A percentile compares a stretch with the other conserved stretches of the same genome.
These are phyloP conservation scores for Tragulus kanchil DNA, from an alignment of 2,113 vertebrate species.

Conservation along the genomic window DNA sequence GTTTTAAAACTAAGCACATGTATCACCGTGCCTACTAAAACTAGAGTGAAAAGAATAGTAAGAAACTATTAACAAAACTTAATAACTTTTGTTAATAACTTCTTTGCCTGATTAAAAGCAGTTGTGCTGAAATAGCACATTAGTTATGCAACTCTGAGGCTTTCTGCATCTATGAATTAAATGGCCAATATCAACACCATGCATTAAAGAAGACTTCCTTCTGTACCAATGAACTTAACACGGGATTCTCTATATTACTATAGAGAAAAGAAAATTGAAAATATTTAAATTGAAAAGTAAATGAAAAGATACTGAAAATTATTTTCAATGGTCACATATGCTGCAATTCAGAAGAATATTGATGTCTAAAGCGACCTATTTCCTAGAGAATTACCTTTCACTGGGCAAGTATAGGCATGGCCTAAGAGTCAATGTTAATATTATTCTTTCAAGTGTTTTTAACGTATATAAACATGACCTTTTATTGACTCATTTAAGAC, in stretches of 20 bases:
- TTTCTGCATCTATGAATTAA: background rate
- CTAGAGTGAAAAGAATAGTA: background rate
- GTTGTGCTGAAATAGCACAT: background rate
- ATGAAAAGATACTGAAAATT: slow-evolving; percentile 2
- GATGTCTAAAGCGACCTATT: background rate
- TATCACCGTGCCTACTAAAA: background rate
- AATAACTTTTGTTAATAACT: background rate
- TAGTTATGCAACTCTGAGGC: background rate
- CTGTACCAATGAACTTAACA: background rate
- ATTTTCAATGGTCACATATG: slow-evolving; percentile 17
- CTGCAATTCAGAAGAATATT: slow-evolving; percentile 32
- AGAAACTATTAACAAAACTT: background rate
- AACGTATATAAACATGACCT: slow-evolving; percentile 75
- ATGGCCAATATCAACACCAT: background rate
- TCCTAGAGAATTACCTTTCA: slow-evolving; percentile 32
- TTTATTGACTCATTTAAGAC: slow-evolving; percentile 77
- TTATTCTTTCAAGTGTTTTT: slow-evolving; percentile 80
- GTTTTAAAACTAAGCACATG: slow-evolving; percentile 15
- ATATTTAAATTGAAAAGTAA: background rate
- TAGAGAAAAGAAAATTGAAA: background rate
- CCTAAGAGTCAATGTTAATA: slow-evolving; percentile 73
- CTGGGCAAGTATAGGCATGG: slow-evolving; percentile 39
- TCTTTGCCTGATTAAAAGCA: slow-evolving; percentile 10
- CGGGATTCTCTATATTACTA: background rate
- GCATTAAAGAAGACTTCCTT: background rate